Conservation (phyloP, 2,797 vertebrate species). For the Peromyscus nudipes region DNA sequence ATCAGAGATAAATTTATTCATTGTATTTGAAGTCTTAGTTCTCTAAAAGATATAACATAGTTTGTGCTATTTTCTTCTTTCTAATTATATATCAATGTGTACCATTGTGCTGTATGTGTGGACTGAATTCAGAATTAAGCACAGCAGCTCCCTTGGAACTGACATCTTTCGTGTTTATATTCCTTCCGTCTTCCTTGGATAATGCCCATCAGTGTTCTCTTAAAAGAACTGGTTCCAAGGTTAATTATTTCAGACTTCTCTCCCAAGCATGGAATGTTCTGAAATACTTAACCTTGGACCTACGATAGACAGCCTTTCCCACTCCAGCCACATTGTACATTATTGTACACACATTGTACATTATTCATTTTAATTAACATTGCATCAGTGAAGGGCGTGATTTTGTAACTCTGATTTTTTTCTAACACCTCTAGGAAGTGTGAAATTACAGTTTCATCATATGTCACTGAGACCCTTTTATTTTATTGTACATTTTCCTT, state of each 20-base stretch:
- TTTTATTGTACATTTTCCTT: neutral
- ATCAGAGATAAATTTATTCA: slow-evolving; percentile 15
- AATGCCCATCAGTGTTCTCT: slow-evolving; percentile 42
- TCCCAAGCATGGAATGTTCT: slow-evolving; percentile 35
- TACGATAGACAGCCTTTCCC: neutral
- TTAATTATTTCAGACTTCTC: slow-evolving; percentile 57
- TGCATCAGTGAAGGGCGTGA: neutral
- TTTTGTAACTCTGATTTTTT: slow-evolving; percentile 37
- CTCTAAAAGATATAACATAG: neutral
- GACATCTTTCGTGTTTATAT: slow-evolving; percentile 13
- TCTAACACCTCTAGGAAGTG: neutral
- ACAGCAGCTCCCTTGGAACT: neutral
- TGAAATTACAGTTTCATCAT: slow-evolving; percentile 38
- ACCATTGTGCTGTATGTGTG: neutral
- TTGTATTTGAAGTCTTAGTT: slow-evolving; percentile 41
- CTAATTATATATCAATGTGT: neutral
- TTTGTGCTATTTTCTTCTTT: slow-evolving; percentile 30
- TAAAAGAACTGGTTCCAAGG: slow-evolving; percentile 15
- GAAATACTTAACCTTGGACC: slow-evolving; percentile 17
- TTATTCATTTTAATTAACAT: slow-evolving; percentile 24
- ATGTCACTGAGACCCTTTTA: neutral
- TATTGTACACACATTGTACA: neutral
- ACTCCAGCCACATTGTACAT: neutral
- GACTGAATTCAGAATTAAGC: neutral
- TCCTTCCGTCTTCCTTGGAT: slow-evolving; percentile 11